phyloP scores from a whole-genome alignment of 2,113 vertebrate genomes.

The Oriolus oriolus region DNA sequence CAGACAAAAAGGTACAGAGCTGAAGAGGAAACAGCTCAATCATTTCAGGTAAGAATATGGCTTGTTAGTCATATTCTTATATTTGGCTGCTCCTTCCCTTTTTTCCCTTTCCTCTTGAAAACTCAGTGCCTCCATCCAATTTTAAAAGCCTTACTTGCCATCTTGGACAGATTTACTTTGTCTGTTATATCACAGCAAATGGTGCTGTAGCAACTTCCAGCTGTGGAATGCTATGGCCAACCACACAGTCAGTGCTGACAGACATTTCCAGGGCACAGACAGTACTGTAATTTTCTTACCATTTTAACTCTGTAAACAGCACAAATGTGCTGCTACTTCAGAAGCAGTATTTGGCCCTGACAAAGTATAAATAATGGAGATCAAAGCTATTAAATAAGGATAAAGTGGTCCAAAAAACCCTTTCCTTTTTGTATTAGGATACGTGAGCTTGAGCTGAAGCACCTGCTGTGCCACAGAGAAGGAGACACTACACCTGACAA shows the following conservation, averaged over 20 bases:
- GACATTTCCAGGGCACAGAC: background rate
- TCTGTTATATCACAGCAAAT: background rate
- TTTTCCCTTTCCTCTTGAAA: background rate
- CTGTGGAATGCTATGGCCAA: background rate
- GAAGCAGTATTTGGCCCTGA: background rate
- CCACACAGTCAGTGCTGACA: background rate
- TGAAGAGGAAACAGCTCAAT: background rate
- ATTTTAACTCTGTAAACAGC: background rate
- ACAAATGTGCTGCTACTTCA: background rate
- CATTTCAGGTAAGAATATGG: background rate
- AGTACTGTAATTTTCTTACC: background rate
- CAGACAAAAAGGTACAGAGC: background rate
- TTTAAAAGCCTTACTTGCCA: background rate
- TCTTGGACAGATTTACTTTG: background rate
- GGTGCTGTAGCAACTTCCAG: background rate
- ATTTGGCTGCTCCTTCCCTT: background rate
- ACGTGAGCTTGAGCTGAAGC: background rate
- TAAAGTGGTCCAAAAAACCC: background rate
- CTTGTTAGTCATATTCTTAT: background rate
- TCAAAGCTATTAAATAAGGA: background rate
- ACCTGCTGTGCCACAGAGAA: rapidly evolving
- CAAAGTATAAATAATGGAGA: background rate
- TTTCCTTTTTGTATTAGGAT: background rate
- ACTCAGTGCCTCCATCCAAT: background rate
- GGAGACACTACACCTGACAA: rapidly evolving